phyloP scores from a whole-genome alignment of 2,888 invertebrate species.

The Drosophila mayaguana region DNA sequence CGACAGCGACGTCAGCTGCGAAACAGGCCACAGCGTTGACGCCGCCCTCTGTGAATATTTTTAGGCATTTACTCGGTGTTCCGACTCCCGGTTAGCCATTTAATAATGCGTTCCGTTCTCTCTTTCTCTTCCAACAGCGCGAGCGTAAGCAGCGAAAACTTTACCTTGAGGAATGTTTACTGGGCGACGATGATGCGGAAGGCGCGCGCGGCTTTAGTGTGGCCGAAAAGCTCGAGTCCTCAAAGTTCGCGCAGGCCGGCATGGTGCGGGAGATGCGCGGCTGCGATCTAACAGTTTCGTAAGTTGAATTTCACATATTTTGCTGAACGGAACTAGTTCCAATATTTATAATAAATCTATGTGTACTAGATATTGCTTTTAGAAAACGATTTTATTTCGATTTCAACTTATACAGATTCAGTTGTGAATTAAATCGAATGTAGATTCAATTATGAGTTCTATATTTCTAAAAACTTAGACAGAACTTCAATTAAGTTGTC shows the following conservation, averaged over 20 bases:
- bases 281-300: conserved; percentile 90
- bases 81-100: conserved; percentile 39
- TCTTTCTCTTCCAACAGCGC: conserved; percentile 87
- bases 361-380: too few relatives aligned
- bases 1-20: conserved; percentile 27
- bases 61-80: conserved; percentile 45
- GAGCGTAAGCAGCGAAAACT: conserved; percentile 96
- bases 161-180: conserved; percentile 96
- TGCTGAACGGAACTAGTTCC: background rate
- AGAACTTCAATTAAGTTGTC: too few relatives aligned
- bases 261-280: conserved; percentile 96
- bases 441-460: too few relatives aligned
- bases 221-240: conserved; percentile 93
- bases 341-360: too few relatives aligned
- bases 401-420: too few relatives aligned
- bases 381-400: too few relatives aligned
- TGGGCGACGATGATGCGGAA: conserved; percentile 93
- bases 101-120: conserved; percentile 43
- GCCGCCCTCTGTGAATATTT: conserved; percentile 49
- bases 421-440: too few relatives aligned
- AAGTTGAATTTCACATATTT: conserved; percentile 78
- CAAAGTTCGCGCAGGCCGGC: conserved; percentile 91
- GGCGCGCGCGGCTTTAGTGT: conserved; percentile 94
- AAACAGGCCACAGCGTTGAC: conserved; percentile 25
- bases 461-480: too few relatives aligned